These are phyloP conservation scores for Plectrocnemia conspersa DNA, from an alignment of 1,140 invertebrate species.

Conservation along the genomic window DNA sequence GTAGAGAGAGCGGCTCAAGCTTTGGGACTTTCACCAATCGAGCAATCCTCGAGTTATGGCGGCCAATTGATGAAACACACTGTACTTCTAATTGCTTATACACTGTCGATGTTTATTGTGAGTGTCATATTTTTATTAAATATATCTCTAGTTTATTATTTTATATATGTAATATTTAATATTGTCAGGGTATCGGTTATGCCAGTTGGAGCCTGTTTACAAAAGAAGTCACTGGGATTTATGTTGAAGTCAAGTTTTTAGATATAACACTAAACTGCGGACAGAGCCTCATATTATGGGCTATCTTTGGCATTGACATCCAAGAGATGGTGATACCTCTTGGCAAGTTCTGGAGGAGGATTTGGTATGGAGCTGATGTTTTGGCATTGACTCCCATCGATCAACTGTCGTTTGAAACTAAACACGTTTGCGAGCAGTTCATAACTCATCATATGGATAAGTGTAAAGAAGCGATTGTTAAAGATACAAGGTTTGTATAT, in stretches of 20 bases:
- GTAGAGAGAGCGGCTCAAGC: conserved; percentile 40
- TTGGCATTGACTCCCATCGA: conserved; percentile 67
- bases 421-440: conserved; percentile 84
- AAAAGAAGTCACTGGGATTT: conserved; percentile 82
- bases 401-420: conserved; percentile 70
- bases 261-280: conserved; percentile 86
- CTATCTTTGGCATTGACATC: conserved; percentile 80
- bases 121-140: conserved; percentile 41
- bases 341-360: conserved; percentile 55
- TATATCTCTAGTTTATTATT: background rate
- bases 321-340: conserved; percentile 66
- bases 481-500: conserved; percentile 52
- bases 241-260: conserved; percentile 85
- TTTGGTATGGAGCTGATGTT: conserved; percentile 65
- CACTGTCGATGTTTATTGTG: conserved; percentile 85
- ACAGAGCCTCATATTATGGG: conserved; percentile 78
- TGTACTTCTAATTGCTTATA: conserved; percentile 74
- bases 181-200: conserved; percentile 70
- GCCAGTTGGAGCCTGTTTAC: conserved; percentile 81
- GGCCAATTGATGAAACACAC: conserved; percentile 75
- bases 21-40: conserved; percentile 43
- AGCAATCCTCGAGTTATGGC: conserved; percentile 42
- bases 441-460: conserved; percentile 75
- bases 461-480: conserved; percentile 74
- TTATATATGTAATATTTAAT: background rate